Evolutionary conservation across 2,113 vertebrate species (phyloP).

Genomic region (Etheostoma spectabile): DNA sequence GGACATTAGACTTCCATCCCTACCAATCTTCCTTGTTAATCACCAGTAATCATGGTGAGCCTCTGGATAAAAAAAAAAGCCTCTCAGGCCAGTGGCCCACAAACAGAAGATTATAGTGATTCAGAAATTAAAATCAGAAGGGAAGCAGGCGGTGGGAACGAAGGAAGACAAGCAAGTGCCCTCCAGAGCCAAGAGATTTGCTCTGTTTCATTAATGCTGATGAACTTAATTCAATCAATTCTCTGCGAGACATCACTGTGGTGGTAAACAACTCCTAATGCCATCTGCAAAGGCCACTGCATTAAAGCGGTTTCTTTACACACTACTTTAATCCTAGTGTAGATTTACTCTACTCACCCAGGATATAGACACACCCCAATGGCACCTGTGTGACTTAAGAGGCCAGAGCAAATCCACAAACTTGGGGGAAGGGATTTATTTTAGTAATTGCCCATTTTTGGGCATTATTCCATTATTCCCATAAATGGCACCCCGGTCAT

Average conservation of each 20-base stretch:
- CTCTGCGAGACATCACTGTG: constrained; percentile 51
- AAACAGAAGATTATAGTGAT: constrained; percentile 66
- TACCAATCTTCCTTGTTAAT: constrained; percentile 60
- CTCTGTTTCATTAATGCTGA: constrained; percentile 67
- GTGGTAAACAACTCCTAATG: constrained; percentile 71
- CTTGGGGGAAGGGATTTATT: not conserved
- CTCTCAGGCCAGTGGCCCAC: constrained; percentile 52
- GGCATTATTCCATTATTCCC: no score
- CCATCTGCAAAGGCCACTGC: constrained; percentile 55
- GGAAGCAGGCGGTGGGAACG: constrained; percentile 21
- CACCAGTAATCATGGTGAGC: constrained; percentile 60
- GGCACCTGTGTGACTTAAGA: constrained; percentile 42
- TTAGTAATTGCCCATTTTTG: not conserved
- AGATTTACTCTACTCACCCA: constrained; percentile 62
- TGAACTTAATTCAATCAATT: constrained; percentile 76
- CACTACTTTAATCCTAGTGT: constrained; percentile 61
- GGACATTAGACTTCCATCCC: constrained; percentile 56
- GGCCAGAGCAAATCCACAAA: constrained; percentile 34
- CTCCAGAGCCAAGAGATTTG: constrained; percentile 54
- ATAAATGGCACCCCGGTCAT: not conserved
- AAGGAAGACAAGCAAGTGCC: constrained; percentile 26
- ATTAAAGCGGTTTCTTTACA: constrained; percentile 64
- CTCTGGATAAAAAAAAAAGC: constrained; percentile 62
- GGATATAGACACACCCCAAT: constrained; percentile 43
- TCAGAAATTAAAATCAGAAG: constrained; percentile 64